Base-by-base conservation (phyloP, 2,888 invertebrate genomes). In the Halocaridina rubra region DNA sequence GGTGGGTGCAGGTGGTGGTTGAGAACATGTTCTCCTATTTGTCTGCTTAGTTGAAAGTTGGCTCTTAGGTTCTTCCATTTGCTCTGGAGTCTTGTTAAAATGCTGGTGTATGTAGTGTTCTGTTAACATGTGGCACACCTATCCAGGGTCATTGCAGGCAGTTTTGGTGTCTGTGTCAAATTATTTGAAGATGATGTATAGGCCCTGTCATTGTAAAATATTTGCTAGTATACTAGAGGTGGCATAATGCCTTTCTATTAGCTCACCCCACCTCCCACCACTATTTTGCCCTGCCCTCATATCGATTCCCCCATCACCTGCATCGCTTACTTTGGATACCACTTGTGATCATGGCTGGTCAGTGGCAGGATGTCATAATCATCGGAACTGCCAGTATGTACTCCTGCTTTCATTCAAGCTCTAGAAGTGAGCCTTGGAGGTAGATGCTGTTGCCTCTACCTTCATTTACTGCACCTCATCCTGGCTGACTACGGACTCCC, bases 1-100 rank as follows among this genome's bases (percentile, higher is more conserved):
- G 82, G 82, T 82, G 82, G 82, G 82, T 78, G 82, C 78, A 77
- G 75, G 81, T 77, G 69, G 69, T 69, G 81, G 81, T 77, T 71
- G 82, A 69, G 33, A 32, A 77, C 22, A 67, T 78, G 77, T 82
- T 82, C 64, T 81, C 59, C 75, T 82, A 53, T 22, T 53, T 82
- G 82, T 82, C 82, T 72, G 82, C 82, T 82, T 82, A 78, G 77
- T 77, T 78, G 82, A 78, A 30, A 71, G 53, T 67, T 64, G 75
- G 67, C 81, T 67, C 33, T 78, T 78, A 7, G 67, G n/a, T n/a
- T n/a, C n/a, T n/a, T 69, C 81, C 53, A 69, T 69, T 74, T 72
- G 61, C 82, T 77, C 82, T 78, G 82, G 78, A 82, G 82, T 82
- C 71, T 77, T 82, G 82, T 82, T 67, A 32, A 81, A 76, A 53